Evolutionary conservation across 2,888 invertebrate genomes (phyloP).

Genomic region (Erynnis tages): DNA sequence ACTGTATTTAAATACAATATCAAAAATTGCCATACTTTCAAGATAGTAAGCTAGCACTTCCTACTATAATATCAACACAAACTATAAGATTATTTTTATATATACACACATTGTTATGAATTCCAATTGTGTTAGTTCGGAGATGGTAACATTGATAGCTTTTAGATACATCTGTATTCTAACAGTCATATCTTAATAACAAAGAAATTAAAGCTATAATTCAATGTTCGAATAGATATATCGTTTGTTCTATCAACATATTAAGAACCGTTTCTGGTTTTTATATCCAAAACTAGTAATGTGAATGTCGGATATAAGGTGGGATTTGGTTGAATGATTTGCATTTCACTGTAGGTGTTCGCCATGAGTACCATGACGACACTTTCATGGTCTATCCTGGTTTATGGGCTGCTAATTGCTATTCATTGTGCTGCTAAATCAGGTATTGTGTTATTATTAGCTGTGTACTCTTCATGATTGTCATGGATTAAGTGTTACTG

Average conservation of each 20-base stretch:
- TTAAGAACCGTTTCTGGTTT: conserved; percentile 15
- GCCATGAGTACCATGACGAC: conserved; percentile 19
- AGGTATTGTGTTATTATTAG: conserved; percentile 21
- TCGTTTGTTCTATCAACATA: conserved; percentile 35
- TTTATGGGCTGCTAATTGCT: conserved; percentile 6
- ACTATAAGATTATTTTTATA: no score
- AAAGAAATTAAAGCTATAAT: conserved; percentile 35
- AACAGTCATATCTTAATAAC: conserved; percentile 47
- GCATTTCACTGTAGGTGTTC: conserved; percentile 15
- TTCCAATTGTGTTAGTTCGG: not conserved
- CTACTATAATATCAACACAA: no score
- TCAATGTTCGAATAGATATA: conserved; percentile 4
- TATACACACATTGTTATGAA: no score
- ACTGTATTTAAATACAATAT: no score
- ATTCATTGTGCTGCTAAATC: not conserved
- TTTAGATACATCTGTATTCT: conserved; percentile 10
- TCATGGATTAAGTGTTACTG: no score
- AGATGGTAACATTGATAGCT: not conserved
- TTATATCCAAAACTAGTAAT: conserved; percentile 20
- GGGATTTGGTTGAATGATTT: conserved; percentile 9
- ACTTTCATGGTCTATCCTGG: conserved; percentile 19
- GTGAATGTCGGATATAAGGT: conserved; percentile 19
- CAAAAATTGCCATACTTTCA: no score
- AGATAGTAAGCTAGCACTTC: no score
- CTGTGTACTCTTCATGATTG: no score